These are phyloP conservation scores for Glossophaga mutica DNA, from an alignment of 2,797 vertebrate species.

Conservation along the genomic window DNA sequence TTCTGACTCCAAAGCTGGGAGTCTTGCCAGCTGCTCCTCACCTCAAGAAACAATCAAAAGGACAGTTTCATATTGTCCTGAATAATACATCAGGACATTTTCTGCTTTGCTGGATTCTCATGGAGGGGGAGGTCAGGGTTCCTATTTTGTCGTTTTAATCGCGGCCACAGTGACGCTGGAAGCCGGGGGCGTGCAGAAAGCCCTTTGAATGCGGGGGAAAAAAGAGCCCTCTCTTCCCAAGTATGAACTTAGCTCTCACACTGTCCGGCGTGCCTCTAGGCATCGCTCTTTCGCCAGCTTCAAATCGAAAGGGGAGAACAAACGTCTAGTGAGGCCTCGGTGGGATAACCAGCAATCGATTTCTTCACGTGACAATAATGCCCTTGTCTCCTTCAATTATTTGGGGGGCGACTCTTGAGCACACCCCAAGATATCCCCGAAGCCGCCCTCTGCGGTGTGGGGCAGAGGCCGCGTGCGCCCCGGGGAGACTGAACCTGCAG, in stretches of 20 bases:
- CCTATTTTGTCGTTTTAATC: background rate
- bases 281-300: background rate
- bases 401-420: background rate
- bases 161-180: background rate
- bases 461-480: background rate
- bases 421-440: background rate
- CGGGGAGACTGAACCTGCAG: background rate
- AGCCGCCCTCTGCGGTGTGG: background rate
- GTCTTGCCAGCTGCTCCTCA: background rate
- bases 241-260: background rate
- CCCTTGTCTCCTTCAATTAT: background rate
- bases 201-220: background rate
- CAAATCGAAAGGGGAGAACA: background rate
- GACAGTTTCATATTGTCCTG: background rate
- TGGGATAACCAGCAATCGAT: background rate
- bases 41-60: background rate
- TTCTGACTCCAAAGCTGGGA: background rate
- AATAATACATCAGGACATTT: background rate
- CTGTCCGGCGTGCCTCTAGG: background rate
- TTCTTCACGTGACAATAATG: background rate
- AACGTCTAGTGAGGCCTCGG: background rate
- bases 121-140: background rate
- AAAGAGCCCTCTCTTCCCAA: background rate
- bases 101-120: conserved; percentile 33
- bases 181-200: background rate